Evolutionary conservation across 2,113 vertebrate genomes (phyloP).

Genomic region (Eleginops maclovinus): DNA sequence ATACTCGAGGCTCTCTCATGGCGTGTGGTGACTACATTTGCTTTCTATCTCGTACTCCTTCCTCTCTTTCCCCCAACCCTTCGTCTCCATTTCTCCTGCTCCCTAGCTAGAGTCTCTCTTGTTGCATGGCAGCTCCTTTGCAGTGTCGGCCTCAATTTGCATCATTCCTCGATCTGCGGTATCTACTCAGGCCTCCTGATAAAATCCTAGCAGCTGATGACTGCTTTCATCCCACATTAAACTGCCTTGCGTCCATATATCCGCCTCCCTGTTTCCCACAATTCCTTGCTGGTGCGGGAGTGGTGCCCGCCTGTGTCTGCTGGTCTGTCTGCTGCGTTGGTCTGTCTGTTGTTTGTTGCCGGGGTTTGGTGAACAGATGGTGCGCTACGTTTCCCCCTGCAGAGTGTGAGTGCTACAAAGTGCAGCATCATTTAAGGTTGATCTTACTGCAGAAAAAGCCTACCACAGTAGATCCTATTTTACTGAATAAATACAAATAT

Average conservation of each 20-base stretch:
- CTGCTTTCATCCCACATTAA: conserved; percentile 72
- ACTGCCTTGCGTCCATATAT: conserved; percentile 47
- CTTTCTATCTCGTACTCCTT: not conserved
- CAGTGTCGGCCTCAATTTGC: conserved; percentile 71
- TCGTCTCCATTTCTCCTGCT: conserved; percentile 33
- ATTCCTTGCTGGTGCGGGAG: conserved; percentile 63
- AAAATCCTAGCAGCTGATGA: conserved; percentile 63
- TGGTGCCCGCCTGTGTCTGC: conserved; percentile 50
- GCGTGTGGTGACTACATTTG: conserved; percentile 17
- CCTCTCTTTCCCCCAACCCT: not conserved
- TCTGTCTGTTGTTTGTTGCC: conserved; percentile 69
- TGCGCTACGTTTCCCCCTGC: conserved; percentile 62
- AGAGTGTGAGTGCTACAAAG: conserved; percentile 68
- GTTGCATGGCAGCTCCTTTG: conserved; percentile 55
- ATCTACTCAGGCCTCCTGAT: conserved; percentile 68
- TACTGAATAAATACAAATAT: conserved; percentile 3
- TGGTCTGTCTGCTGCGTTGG: conserved; percentile 59
- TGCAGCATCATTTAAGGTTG: conserved; percentile 70
- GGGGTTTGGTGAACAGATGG: conserved; percentile 78
- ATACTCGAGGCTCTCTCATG: conserved; percentile 6
- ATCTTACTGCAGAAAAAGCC: conserved; percentile 59
- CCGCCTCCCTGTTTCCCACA: conserved; percentile 54
- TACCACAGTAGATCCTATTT: conserved; percentile 1
- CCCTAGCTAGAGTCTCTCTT: conserved; percentile 34
- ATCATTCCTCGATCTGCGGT: conserved; percentile 56